phyloP scores from a whole-genome alignment of 35 echinoderm and acorn worm genomes.

The Lytechinus variegatus region DNA sequence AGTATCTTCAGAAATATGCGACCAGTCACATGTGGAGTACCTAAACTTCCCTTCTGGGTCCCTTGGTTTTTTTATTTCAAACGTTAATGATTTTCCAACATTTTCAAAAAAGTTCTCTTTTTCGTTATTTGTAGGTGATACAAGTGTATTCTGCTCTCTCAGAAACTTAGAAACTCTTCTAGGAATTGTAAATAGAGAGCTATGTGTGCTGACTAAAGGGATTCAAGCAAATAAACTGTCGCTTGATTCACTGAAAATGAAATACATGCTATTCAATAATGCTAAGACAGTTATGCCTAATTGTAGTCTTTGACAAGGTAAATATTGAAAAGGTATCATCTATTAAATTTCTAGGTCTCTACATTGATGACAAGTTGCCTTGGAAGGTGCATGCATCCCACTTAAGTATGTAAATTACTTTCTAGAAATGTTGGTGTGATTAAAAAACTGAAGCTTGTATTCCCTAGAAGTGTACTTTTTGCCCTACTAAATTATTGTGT shows the following conservation, averaged over 20 bases:
- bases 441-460: too few relatives aligned
- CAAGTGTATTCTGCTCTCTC: too few relatives aligned
- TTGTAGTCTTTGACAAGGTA: not conserved
- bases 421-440: too few relatives aligned
- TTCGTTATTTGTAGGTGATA: not conserved
- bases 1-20: not conserved
- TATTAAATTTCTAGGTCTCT: too few relatives aligned
- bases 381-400: too few relatives aligned
- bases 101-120: not conserved
- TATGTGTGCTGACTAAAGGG: too few relatives aligned
- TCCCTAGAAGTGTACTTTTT: too few relatives aligned
- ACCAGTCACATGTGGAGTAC: not conserved
- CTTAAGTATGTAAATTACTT: too few relatives aligned
- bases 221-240: too few relatives aligned
- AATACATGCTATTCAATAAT: not conserved
- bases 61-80: not conserved
- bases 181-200: too few relatives aligned
- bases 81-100: not conserved
- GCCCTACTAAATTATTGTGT: too few relatives aligned
- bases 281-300: not conserved
- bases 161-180: not conserved
- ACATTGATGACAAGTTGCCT: too few relatives aligned
- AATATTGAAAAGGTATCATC: not conserved
- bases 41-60: not conserved
- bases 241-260: not conserved